Evolutionary conservation across 64 coral and sea anemone species (phyloP), one percentile per base, ranked within the genome.

Genomic region (Platygyra sinensis): DNA sequence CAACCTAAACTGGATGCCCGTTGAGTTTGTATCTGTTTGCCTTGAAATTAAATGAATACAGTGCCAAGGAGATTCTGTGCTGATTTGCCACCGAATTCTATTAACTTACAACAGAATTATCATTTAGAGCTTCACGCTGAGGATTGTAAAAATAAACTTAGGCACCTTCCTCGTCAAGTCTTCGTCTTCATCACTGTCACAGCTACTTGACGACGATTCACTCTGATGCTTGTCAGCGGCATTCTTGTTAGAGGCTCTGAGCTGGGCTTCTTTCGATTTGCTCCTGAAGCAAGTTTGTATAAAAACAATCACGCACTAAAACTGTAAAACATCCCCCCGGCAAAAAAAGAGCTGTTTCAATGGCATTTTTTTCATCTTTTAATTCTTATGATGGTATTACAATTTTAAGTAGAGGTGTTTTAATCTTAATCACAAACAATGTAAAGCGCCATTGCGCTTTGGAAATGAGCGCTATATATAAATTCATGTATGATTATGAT

Each of bases 191-290:
- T 85, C 81, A 16, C 81, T 85, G n/a, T 71, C 81, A 19, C 22
- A 24, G 71, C 81, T 85, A 20, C 81, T 85, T 38, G 63, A 72
- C 62, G 63, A 71, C 20, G 81, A 71, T 69, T 85, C 81, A 85
- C 42, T 69, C 3, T 28, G 36, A 71, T n/a, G 20, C 81, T 71
- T 85, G 81, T 72, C 63, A 85, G 62, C 63, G 63, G 81, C 30
- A 18, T 85, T 69, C 30, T 38, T 83, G 80, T 46, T 65, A 24
- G 80, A 39, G 80, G 29, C 20, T 30, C 60, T 83, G 2, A 24
- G 81, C 19, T 24, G 62, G 1, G 38, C 3, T 1, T 19, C 38
- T 72, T 50, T 72, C 1, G 63, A 71, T 85, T 85, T 85, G 36
- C 38, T n/a, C 38, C 62, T 71, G 38, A 27, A 71, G 42, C 12